Conservation (phyloP, 1,140 invertebrate species). For the Zaprionus ornatus region DNA sequence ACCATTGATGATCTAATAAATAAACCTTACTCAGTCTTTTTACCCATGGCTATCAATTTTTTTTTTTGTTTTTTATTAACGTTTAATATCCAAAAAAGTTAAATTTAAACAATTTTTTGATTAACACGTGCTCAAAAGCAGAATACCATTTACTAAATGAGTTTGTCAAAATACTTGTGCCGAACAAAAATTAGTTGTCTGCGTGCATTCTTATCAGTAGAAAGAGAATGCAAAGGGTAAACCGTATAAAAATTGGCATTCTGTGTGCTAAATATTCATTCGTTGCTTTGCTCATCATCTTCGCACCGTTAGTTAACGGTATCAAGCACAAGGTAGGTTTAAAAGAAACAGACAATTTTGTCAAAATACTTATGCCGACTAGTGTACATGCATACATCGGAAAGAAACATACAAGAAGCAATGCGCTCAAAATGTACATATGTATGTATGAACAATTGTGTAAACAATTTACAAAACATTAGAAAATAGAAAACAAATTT, state of each 20-base stretch:
- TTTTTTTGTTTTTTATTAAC: conserved; percentile 6
- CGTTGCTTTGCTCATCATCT: conserved; percentile 7
- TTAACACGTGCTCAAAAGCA: too few relatives aligned
- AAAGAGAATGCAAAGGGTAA: conserved; percentile 3
- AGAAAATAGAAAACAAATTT: conserved; percentile 26
- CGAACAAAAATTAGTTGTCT: conserved; percentile 6
- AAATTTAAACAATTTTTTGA: too few relatives aligned
- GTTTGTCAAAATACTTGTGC: conserved; percentile 21
- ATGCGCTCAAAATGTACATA: conserved; percentile 60
- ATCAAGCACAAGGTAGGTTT: not conserved
- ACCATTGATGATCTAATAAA: not conserved
- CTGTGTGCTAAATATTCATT: too few relatives aligned
- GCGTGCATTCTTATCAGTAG: conserved; percentile 19
- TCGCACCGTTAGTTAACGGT: not conserved
- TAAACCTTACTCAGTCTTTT: too few relatives aligned
- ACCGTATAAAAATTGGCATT: too few relatives aligned
- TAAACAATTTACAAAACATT: not conserved
- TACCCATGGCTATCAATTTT: too few relatives aligned
- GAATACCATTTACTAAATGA: not conserved
- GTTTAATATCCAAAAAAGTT: conserved; percentile 4
- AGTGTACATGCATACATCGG: conserved; percentile 28
- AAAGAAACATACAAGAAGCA: conserved; percentile 69
- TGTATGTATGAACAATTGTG: not conserved
- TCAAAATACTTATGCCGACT: too few relatives aligned
- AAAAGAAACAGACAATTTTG: too few relatives aligned